Base-by-base conservation (phyloP, 2,113 vertebrate genomes). In the Mustela nigripes region DNA sequence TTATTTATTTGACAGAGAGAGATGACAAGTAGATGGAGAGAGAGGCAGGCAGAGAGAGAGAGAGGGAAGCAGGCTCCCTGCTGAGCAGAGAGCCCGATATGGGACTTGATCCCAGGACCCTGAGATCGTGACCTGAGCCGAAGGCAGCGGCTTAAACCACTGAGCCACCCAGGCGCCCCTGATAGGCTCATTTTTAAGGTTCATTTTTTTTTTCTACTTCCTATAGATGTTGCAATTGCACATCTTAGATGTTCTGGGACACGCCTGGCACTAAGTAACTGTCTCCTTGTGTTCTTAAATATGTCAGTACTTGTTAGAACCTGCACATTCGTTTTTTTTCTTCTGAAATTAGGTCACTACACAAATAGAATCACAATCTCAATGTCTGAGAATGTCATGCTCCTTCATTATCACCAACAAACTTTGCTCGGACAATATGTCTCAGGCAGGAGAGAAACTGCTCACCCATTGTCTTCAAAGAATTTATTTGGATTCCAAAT, bases 401-500 rank as follows among this genome's bases (percentile, higher is more conserved):
- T 85, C 33, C 62, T 92, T 92, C 53, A 69, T 83, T 73, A 87
- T 94, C 74, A 65, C 63, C 79, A 88, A 71, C 22, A 95, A 73
- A 53, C 67, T 67, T 89, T 31, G 71, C 83, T 81, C 19, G 89
- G 67, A 94, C 53, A 67, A 76, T 7, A 69, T 62, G 8, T 88
- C 1, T 80, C 80, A 97, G 45, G 36, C 50, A 65, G 12, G 48
- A 94, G 56, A 78, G 58, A 96, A 94, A 74, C 26, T 82, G 5
- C 48, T 82, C 96, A 48, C 80, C 19, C 81, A 76, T 92, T 85
- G 33, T 96, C 80, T 84, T 93, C 31, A 65, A 67, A 83, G 42
- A 84, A 81, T 95, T 94, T 95, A 92, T 97, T 91, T 96, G 65
- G 62, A 96, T 96, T 95, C 76, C 88, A 92, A 88, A 96, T 79